These are phyloP conservation scores for Leucoraja ocellata DNA, from an alignment of 2,797 vertebrate species.

Conservation along the genomic window DNA sequence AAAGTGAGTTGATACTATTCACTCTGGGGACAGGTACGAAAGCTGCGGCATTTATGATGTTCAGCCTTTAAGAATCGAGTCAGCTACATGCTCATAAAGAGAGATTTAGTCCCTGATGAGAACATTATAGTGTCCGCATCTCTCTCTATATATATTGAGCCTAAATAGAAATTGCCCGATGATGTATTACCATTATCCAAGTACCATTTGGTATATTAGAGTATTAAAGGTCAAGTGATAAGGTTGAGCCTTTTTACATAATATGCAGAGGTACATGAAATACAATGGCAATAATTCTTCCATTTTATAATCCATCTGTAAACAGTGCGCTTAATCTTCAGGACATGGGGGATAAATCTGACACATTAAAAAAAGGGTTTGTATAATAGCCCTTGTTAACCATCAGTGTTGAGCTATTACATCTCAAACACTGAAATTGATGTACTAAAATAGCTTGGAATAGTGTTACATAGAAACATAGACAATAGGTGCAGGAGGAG, in stretches of 20 bases:
- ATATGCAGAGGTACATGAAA: constrained; percentile 29
- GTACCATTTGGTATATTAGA: constrained; percentile 17
- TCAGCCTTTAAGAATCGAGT: constrained; percentile 25
- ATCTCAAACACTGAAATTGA: neutral
- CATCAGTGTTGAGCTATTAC: neutral
- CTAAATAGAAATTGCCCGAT: constrained; percentile 23
- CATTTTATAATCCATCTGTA: neutral
- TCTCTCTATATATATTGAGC: constrained; percentile 6
- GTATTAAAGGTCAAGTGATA: constrained; percentile 20
- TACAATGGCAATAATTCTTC: constrained; percentile 26
- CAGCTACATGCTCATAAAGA: constrained; percentile 35
- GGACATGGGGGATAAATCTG: constrained; percentile 6
- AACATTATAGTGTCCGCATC: constrained; percentile 25
- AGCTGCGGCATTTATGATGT: constrained; percentile 15
- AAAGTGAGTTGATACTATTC: neutral
- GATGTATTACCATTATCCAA: constrained; percentile 13
- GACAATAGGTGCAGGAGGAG: too few relatives aligned
- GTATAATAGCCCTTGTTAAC: constrained; percentile 10
- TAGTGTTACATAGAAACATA: neutral
- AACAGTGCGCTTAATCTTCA: constrained; percentile 17
- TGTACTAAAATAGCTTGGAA: neutral
- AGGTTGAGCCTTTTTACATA: constrained; percentile 17
- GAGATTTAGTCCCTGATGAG: constrained; percentile 34
- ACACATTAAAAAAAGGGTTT: constrained; percentile 11
- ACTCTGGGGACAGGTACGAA: constrained; percentile 27